Evolutionary conservation across 2,113 vertebrate species (phyloP).

Genomic region (Dromas ardeola): DNA sequence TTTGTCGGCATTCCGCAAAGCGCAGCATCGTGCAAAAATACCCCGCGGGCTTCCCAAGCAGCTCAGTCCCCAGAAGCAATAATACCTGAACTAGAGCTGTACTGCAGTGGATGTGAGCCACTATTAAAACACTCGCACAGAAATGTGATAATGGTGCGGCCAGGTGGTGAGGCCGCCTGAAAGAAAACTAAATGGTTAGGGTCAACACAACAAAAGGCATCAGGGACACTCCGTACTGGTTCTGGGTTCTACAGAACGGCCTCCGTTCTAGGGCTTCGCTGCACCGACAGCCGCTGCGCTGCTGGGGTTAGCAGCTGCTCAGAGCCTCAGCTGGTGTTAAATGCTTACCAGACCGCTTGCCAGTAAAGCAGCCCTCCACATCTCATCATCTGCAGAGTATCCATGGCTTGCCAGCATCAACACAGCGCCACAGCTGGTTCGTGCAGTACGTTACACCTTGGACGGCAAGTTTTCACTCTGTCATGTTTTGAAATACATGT

Average conservation of each 20-base stretch:
- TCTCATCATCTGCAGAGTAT: fast-evolving
- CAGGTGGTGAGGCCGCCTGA: background rate
- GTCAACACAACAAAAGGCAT: background rate
- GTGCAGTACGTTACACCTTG: background rate
- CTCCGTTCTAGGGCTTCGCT: background rate
- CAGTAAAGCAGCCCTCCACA: background rate
- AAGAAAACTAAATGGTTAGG: fast-evolving
- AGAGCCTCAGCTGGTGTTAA: background rate
- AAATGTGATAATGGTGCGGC: fast-evolving
- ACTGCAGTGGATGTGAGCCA: fast-evolving
- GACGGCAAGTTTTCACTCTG: background rate
- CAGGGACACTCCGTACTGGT: background rate
- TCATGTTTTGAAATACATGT: background rate
- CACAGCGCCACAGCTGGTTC: background rate
- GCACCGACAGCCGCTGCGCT: background rate
- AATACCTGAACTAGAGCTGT: background rate
- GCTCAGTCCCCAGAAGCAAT: background rate
- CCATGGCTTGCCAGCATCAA: background rate
- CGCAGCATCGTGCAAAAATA: background rate
- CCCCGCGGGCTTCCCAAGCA: background rate
- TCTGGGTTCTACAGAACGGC: background rate
- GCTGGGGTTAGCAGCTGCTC: background rate
- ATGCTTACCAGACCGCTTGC: background rate
- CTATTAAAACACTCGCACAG: background rate
- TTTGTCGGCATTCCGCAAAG: background rate